Base-by-base conservation (phyloP, 30 jellyfish, hydroid and myxozoan genomes). In the Nemopilema nomurai region DNA sequence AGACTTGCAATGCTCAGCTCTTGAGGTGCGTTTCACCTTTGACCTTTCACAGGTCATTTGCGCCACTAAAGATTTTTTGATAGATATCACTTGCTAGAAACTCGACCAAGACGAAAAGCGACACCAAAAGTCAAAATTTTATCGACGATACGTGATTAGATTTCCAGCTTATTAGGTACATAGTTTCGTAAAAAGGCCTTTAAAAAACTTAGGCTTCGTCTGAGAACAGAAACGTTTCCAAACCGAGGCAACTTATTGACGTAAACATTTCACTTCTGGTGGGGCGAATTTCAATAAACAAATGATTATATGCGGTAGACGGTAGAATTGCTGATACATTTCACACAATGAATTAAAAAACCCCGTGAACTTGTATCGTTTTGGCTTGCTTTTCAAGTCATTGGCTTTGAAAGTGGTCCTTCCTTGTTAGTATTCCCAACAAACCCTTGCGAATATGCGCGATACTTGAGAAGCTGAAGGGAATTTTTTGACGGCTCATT, bases 1-100 rank as follows among this genome's bases (percentile, higher is more conserved):
- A 24, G 86, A 83, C 21, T 57, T 83, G 20, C 81, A 22, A 24
- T 79, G 89, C 62, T 64, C 89, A 18, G 19, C 89, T 8, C 62
- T 57, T 1, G 89, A 79, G 89, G 89, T 79, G 26, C 8, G 53
- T 22, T 1, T 27, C 9, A 19, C 74, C 17, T 28, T 1, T 8
- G 26, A n/a, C n/a, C n/a, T n/a, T n/a, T n/a, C n/a, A n/a, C n/a
- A n/a, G n/a, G n/a, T n/a, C n/a, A n/a, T n/a, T n/a, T n/a, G n/a
- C n/a, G n/a, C n/a, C n/a, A n/a, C n/a, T n/a, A n/a, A n/a, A n/a
- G n/a, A n/a, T n/a, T n/a, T n/a, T n/a, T n/a, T n/a, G n/a, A n/a
- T n/a, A n/a, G n/a, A n/a, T n/a, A n/a, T n/a, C n/a, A 41, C 57
- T 41, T 6, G 6, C 13, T 41, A 41, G 57, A 41, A 6, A 41